phyloP scores from a whole-genome alignment of 1,140 invertebrate species.

The Drosophila tropicalis region DNA sequence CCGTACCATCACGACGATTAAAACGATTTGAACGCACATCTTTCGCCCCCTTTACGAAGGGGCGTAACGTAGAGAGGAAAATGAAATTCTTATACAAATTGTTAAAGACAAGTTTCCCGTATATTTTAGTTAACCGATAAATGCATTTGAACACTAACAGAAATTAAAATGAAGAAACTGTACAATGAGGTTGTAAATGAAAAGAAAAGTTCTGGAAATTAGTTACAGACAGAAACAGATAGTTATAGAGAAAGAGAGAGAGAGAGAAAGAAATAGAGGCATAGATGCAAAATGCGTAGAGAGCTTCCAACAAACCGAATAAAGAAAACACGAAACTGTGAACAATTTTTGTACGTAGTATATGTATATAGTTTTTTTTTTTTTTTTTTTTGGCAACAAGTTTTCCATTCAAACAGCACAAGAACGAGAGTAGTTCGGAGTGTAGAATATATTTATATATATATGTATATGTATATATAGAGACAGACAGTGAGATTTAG shows the following conservation, averaged over 20 bases:
- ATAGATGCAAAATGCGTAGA: constrained; percentile 33
- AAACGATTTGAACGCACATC: constrained; percentile 15
- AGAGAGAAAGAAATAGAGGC: constrained; percentile 42
- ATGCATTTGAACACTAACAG: not conserved
- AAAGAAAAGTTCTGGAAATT: constrained; percentile 46
- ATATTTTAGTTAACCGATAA: not conserved
- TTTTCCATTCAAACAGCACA: constrained; percentile 69
- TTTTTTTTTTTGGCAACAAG: constrained; percentile 42
- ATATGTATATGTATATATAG: not conserved
- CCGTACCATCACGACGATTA: not conserved
- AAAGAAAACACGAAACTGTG: constrained; percentile 3
- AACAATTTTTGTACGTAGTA: constrained; percentile 18
- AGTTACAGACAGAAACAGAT: constrained; percentile 25
- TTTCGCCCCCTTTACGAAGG: not conserved
- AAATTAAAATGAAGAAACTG: constrained; percentile 39
- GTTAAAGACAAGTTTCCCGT: not conserved
- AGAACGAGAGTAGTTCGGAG: constrained; percentile 44
- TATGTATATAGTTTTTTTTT: not conserved
- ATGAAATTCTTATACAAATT: not conserved
- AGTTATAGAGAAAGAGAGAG: constrained; percentile 26
- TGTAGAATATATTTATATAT: not conserved
- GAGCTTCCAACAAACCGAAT: constrained; percentile 19
- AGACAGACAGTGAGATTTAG: constrained; percentile 33
- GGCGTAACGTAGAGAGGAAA: not conserved
- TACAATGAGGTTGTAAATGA: constrained; percentile 51